phyloP scores from a whole-genome alignment of 2,888 invertebrate genomes.

The Scaptomyza reducta region DNA sequence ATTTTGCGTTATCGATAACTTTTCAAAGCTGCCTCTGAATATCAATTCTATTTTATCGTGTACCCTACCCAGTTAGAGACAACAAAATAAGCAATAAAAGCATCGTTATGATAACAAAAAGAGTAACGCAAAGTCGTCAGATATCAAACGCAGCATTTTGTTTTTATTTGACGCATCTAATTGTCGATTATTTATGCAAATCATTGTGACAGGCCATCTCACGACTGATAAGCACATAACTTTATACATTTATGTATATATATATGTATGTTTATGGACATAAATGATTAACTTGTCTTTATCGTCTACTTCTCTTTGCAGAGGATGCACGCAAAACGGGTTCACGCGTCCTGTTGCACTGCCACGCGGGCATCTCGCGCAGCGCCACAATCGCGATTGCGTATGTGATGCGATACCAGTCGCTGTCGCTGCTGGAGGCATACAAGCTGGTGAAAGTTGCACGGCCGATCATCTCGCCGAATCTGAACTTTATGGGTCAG shows the following conservation, averaged over 20 bases:
- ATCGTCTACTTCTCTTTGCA: conserved; percentile 68
- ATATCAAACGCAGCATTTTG: not conserved
- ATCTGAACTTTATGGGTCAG: conserved; percentile 97
- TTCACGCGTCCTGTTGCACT: conserved; percentile 92
- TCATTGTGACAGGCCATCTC: conserved; percentile 15
- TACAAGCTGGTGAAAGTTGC: conserved; percentile 93
- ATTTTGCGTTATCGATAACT: conserved; percentile 60
- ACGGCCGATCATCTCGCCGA: conserved; percentile 96
- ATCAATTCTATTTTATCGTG: conserved; percentile 20
- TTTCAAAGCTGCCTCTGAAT: conserved; percentile 49
- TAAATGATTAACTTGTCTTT: conserved; percentile 9
- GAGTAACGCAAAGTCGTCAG: not conserved
- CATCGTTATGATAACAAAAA: too few relatives aligned
- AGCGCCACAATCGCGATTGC: conserved; percentile 98
- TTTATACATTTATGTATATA: not conserved
- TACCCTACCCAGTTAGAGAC: not conserved
- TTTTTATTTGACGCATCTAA: conserved; percentile 40
- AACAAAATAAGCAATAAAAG: too few relatives aligned
- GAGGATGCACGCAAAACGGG: conserved; percentile 84
- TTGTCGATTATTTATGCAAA: conserved; percentile 51
- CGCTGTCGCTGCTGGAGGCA: conserved; percentile 93
- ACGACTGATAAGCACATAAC: conserved; percentile 42
- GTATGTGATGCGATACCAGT: conserved; percentile 95
- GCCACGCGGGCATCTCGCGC: conserved; percentile 97
- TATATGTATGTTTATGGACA: not conserved